These are phyloP conservation scores for Struthidea cinerea DNA, from an alignment of 2,113 vertebrate genomes.

Conservation along the genomic window DNA sequence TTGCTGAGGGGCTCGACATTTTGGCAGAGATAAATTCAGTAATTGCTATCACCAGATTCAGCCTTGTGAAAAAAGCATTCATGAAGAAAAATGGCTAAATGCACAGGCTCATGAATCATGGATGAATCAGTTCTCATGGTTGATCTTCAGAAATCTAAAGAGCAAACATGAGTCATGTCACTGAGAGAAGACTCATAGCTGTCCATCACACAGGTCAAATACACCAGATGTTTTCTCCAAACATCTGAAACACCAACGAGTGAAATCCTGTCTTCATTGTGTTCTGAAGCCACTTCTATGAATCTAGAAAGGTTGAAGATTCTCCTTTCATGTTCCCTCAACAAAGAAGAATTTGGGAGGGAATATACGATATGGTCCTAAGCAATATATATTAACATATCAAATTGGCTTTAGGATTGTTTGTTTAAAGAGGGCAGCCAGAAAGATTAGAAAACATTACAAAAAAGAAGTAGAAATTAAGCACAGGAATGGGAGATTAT, in stretches of 20 bases:
- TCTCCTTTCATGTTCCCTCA: background rate
- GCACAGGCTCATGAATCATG: slow-evolving; percentile 37
- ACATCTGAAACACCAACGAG: background rate
- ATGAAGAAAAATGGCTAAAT: slow-evolving; percentile 46
- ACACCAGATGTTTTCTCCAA: background rate
- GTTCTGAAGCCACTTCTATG: background rate
- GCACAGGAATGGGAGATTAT: background rate
- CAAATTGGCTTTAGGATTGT: background rate
- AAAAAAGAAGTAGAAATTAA: background rate
- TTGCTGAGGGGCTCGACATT: background rate
- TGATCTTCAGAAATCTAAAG: slow-evolving; percentile 13
- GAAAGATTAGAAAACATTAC: background rate
- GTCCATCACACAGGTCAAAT: background rate
- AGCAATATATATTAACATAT: background rate
- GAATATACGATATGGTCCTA: background rate
- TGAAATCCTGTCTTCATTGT: background rate
- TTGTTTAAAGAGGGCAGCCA: background rate
- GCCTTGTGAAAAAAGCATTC: background rate
- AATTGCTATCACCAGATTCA: background rate
- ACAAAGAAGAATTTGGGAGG: background rate
- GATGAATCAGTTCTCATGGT: slow-evolving; percentile 9
- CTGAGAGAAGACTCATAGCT: background rate
- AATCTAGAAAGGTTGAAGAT: background rate
- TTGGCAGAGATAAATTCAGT: background rate
- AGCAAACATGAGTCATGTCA: slow-evolving; percentile 18